Conservation (phyloP, 2,888 invertebrate genomes). For the Scaptomyza polygonia region DNA sequence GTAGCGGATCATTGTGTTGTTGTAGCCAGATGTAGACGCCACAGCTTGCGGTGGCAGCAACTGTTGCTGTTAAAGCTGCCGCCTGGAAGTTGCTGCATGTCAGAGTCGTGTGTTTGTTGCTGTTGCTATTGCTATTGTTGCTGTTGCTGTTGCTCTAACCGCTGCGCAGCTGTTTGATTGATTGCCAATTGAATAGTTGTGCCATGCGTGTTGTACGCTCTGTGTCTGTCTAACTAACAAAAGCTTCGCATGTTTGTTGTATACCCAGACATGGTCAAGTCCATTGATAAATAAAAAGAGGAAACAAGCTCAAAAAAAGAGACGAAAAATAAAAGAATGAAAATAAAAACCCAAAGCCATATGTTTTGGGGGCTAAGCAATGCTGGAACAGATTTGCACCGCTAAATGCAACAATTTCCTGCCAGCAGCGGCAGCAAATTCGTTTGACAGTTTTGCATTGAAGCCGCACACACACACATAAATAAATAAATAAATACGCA, state of each 20-base stretch:
- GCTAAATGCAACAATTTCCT: constrained; percentile 73
- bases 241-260: constrained; percentile 55
- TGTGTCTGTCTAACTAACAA: constrained; percentile 48
- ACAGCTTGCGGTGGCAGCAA: constrained; percentile 72
- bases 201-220: constrained; percentile 60
- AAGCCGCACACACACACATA: constrained; percentile 42
- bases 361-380: constrained; percentile 60
- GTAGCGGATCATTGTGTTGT: constrained; percentile 61
- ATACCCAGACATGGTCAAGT: constrained; percentile 45
- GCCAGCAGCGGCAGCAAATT: constrained; percentile 56
- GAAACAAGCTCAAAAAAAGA: background rate
- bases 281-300: constrained; percentile 50
- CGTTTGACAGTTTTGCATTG: constrained; percentile 66
- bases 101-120: constrained; percentile 64
- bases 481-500: constrained; percentile 75
- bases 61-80: constrained; percentile 61
- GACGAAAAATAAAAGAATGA: background rate
- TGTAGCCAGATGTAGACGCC: constrained; percentile 79
- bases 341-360: constrained; percentile 39
- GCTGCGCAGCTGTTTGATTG: constrained; percentile 81
- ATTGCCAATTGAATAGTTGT: constrained; percentile 79
- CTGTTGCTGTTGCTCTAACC: constrained; percentile 50
- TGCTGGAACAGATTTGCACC: constrained; percentile 60
- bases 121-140: constrained; percentile 48
- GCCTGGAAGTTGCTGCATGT: constrained; percentile 74